Evolutionary conservation across 2,113 vertebrate species (phyloP), one percentile per base, ranked within the genome.

Genomic region (Todiramphus saurophagus): DNA sequence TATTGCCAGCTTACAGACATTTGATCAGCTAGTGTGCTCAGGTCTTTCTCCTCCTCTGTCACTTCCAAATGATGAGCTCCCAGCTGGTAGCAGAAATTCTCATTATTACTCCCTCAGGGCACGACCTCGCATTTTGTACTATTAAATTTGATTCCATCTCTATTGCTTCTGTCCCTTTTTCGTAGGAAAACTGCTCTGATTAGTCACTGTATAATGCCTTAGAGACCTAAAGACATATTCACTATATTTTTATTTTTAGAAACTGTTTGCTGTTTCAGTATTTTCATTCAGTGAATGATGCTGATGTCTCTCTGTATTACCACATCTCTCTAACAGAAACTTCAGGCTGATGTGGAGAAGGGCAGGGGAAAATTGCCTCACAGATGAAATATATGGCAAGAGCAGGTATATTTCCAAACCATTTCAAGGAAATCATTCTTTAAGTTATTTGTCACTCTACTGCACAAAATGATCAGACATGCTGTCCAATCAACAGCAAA

Each of bases 21-120:
- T 94, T 95, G 95, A 97, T 94, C 82, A 19, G 84, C 93, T 85
- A 31, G 15, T 21, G 51, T 0, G 1, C 92, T 93, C 91, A 66
- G 90, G 93, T 93, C 92, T 93, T 93, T 85, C 94, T 96, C 94
- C 95, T 97, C 94, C 93, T 96, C 93, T 96, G 96, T 96, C 95
- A 96, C 93, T 96, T 96, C 92, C 95, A 95, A 59, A 93, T 96
- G 95, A 97, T 97, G 90, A 97, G 90, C 94, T 97, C 94, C 92
- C 95, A 96, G 95, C 94, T 96, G 94, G 95, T 94, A 96, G 95
- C 91, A 96, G 95, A 96, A 96, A 97, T 95, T 96, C 96, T 96
- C 64, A 27, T 96, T 97, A 97, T 96, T 96, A 95, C 87, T 96
- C 96, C 96, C 96, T 94, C 63, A 30, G 95, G 96, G 94, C 94